phyloP scores from a whole-genome alignment of 2,888 invertebrate genomes.

The Erebia palarica region DNA sequence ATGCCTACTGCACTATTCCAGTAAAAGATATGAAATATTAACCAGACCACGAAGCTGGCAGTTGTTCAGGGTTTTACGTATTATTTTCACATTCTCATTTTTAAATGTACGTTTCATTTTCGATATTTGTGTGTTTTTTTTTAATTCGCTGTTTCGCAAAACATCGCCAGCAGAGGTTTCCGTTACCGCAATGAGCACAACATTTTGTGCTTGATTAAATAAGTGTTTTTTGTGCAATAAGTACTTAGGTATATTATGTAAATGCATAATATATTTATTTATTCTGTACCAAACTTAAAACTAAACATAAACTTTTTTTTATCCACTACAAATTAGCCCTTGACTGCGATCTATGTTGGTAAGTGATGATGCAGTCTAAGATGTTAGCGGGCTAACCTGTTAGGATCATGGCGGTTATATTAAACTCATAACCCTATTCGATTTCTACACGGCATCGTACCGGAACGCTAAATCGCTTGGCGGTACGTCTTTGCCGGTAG shows the following conservation, averaged over 20 bases:
- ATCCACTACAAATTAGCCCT: neutral
- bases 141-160: conserved; percentile 20
- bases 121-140: conserved; percentile 41
- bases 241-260: no score
- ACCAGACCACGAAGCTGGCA: conserved; percentile 44
- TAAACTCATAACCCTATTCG: no score
- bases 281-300: no score
- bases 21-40: conserved; percentile 44
- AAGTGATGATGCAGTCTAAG: no score
- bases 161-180: conserved; percentile 38
- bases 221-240: neutral
- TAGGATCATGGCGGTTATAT: no score
- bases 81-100: conserved; percentile 48
- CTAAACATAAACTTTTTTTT: no score
- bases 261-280: no score
- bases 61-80: conserved; percentile 41
- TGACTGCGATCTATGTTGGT: neutral
- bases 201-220: neutral
- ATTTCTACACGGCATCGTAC: no score
- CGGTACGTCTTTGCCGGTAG: no score
- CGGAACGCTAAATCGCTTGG: no score
- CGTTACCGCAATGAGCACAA: conserved; percentile 26
- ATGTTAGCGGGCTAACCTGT: no score
- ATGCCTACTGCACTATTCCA: conserved; percentile 32
- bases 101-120: conserved; percentile 45